Evolutionary conservation across 1,140 invertebrate species (phyloP).

Genomic region (Polypedilum vanderplanki): DNA sequence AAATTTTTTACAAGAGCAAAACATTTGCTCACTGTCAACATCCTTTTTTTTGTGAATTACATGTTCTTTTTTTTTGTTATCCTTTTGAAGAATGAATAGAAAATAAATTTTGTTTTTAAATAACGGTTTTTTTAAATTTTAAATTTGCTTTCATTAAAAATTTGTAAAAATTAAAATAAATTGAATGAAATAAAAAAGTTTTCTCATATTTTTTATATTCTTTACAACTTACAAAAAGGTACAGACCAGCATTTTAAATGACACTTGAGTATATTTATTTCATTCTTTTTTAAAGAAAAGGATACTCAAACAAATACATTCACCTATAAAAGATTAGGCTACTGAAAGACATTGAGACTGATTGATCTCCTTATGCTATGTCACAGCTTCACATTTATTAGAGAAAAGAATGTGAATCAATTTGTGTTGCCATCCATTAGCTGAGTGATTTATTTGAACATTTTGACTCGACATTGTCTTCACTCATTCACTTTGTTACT

Average conservation of each 20-base stretch:
- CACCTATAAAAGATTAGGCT: background rate
- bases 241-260: background rate
- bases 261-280: slow-evolving; percentile 18
- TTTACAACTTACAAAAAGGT: too few species aligned
- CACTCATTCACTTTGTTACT: background rate
- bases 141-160: too few species aligned
- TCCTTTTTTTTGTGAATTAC: background rate
- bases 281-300: background rate
- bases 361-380: too few species aligned
- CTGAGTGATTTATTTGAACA: background rate
- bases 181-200: too few species aligned
- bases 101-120: too few species aligned
- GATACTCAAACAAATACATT: background rate
- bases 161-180: too few species aligned
- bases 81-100: too few species aligned
- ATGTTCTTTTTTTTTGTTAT: too few species aligned
- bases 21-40: slow-evolving; percentile 5
- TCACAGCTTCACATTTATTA: background rate
- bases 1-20: background rate
- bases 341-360: background rate
- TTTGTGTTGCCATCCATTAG: slow-evolving; percentile 11
- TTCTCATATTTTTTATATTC: too few species aligned
- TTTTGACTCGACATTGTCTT: background rate
- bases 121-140: too few species aligned
- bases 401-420: slow-evolving; percentile 17